phyloP scores from a whole-genome alignment of 2,797 vertebrate genomes.

The Rhabdophis nuchalis region DNA sequence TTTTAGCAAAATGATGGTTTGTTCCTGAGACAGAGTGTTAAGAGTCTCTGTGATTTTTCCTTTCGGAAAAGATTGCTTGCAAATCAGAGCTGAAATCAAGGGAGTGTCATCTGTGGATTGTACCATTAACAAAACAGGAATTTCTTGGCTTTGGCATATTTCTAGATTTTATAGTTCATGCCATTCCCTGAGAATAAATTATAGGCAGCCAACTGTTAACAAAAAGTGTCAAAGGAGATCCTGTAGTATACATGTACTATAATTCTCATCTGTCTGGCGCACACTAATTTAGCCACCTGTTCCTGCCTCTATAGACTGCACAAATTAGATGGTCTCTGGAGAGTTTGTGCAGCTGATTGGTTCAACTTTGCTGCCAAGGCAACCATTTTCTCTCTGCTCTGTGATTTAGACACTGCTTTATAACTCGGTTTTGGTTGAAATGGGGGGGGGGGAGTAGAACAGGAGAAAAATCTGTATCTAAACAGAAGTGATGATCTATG shows the following conservation, averaged over 20 bases:
- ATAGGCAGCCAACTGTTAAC: not conserved
- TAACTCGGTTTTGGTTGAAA: constrained; percentile 65
- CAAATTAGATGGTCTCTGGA: constrained; percentile 77
- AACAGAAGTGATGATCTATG: constrained; percentile 58
- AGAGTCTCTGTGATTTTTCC: not conserved
- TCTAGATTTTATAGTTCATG: constrained; percentile 39
- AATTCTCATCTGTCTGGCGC: constrained; percentile 69
- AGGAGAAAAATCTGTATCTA: constrained; percentile 14
- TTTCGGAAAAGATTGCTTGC: not conserved
- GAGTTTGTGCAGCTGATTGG: constrained; percentile 75
- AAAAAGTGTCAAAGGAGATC: constrained; percentile 21
- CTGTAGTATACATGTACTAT: constrained; percentile 24
- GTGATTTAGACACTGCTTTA: constrained; percentile 66
- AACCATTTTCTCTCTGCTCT: constrained; percentile 74
- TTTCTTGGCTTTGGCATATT: not conserved
- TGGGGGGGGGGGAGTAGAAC: constrained; percentile 6
- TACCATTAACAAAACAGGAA: not conserved
- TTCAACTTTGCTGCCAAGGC: constrained; percentile 76
- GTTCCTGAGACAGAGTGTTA: not conserved
- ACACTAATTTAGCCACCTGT: constrained; percentile 79
- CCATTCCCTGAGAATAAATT: constrained; percentile 8
- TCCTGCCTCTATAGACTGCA: constrained; percentile 68
- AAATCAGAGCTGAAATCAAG: not conserved
- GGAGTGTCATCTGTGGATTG: not conserved
- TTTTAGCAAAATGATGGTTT: not conserved